phyloP scores from a whole-genome alignment of 2,113 vertebrate genomes.

The Prinia subflava region DNA sequence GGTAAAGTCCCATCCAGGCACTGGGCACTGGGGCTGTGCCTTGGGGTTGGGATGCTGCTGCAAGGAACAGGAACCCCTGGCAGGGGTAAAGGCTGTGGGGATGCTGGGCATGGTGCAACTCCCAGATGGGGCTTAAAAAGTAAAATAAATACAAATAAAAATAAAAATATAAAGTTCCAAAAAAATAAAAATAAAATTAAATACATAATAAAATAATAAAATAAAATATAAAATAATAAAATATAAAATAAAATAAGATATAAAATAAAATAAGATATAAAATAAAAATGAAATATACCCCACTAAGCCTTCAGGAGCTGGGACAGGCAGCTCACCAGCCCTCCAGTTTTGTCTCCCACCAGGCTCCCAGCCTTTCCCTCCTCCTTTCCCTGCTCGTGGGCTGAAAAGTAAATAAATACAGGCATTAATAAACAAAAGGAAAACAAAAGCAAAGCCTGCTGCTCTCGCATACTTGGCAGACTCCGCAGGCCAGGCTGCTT shows the following conservation, averaged over 20 bases:
- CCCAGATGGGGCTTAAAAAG: background rate
- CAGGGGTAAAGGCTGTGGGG: background rate
- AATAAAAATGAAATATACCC: background rate
- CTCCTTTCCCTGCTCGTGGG: slow-evolving; percentile 3
- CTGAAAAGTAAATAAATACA: slow-evolving; percentile 35
- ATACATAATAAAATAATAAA: background rate
- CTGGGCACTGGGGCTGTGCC: background rate
- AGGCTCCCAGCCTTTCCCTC: slow-evolving; percentile 11
- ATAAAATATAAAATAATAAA: background rate
- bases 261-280: background rate
- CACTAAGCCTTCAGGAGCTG: fast-evolving
- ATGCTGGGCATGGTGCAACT: background rate
- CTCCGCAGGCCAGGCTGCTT: background rate
- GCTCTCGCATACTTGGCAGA: slow-evolving; percentile 23
- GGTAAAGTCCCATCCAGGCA: fast-evolving
- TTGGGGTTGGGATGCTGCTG: background rate
- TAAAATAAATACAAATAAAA: background rate
- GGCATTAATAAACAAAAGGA: slow-evolving; percentile 28
- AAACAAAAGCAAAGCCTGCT: slow-evolving; percentile 47
- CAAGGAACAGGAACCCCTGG: background rate
- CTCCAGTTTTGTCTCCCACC: background rate
- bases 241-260: too few relatives aligned
- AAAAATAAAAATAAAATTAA: background rate
- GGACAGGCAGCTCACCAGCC: background rate
- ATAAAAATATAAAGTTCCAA: background rate